These are phyloP conservation scores for Sebastes variabilis DNA, from an alignment of 2,797 vertebrate genomes.

Conservation along the genomic window DNA sequence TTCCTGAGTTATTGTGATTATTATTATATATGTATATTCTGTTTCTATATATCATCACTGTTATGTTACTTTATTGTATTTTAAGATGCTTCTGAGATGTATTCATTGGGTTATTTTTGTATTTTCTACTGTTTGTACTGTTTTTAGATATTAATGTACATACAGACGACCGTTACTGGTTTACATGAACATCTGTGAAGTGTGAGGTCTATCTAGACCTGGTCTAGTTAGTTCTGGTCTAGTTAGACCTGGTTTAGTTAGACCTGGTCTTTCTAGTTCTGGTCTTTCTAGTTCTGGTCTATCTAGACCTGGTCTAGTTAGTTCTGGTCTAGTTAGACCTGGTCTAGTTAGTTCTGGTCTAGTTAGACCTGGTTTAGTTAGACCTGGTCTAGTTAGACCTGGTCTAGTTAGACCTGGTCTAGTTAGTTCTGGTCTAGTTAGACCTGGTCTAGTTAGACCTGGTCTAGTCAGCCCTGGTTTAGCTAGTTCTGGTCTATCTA, in stretches of 20 bases:
- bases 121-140: conserved; percentile 62
- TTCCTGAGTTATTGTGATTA: too few species aligned
- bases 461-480: background rate
- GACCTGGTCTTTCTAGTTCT: too few species aligned
- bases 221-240: too few species aligned
- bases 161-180: background rate
- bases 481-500: too few species aligned
- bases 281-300: fast-evolving
- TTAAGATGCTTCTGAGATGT: conserved; percentile 21
- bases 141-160: conserved; percentile 34
- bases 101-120: conserved; percentile 23
- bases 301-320: too few species aligned
- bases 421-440: too few species aligned
- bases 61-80: background rate
- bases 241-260: too few species aligned
- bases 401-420: background rate
- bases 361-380: background rate
- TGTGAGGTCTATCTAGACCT: too few species aligned
- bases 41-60: background rate
- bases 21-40: too few species aligned
- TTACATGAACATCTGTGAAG: background rate
- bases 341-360: background rate
- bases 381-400: background rate
- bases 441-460: background rate
- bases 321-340: too few species aligned